Evolutionary conservation across 2,113 vertebrate genomes (phyloP), one percentile per base, ranked within the genome.

Genomic region (Kryptolebias marmoratus): DNA sequence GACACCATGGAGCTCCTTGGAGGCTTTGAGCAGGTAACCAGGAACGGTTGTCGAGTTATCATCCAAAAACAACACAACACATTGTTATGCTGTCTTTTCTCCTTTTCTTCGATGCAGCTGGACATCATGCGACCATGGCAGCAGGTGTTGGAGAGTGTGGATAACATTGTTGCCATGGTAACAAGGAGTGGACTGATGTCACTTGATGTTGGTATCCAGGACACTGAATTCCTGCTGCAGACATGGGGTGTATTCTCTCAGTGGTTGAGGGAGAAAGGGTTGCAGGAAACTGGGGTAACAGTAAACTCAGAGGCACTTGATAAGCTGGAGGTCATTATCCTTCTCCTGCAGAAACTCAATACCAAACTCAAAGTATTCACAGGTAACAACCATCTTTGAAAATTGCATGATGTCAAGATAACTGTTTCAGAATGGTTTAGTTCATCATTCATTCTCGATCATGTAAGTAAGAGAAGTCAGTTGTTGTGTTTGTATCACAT

Each of bases 1-100:
- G 98, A 99, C 79, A 99, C 97, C 39, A 98, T 96, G 0, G 98
- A 99, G 66, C 94, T 99, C 39, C 93, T 99, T 59, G 98, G 98
- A 11, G 97, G 97, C 76, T 99, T 98, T 80, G 97, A 99, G 59
- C 98, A 99, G 96, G 98, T 98, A 88, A 87, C 30, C 27, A 12
- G 11, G 1, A 36, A 1, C 1, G 52, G 2, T 0, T 2, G 22
- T 47, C 11, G 1, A 14, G 2, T 14, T 0, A 15, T 22, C 18
- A 5, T 47, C 48, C 48, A 1, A 42, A 73, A 30, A 60, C 45
- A 9, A 7, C 6, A 39, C 30, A 60, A 5, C 1, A 1, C 15
- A 1, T 58, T 42, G 5, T 42, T 28, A 36, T 13, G 15, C 5
- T 10, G 1, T 32, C n/a, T 11, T 61, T 30, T 22, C 30, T 42